These are phyloP conservation scores for Coelogynopora nodosa DNA, from an alignment of 2,888 invertebrate species.

Conservation along the genomic window DNA sequence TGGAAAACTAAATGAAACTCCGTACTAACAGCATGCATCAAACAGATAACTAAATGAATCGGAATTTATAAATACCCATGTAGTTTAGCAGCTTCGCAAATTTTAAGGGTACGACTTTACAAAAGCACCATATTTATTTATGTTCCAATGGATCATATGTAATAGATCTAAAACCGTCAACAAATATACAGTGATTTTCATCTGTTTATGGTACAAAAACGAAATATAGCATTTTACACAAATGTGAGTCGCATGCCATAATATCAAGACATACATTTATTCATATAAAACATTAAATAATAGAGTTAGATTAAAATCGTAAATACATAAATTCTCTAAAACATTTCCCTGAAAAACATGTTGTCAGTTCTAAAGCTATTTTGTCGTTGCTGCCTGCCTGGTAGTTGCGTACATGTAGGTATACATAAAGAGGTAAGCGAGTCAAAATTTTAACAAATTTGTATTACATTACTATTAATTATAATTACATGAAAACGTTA, in stretches of 20 bases:
- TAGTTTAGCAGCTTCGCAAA: neutral
- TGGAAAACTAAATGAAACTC: too few relatives aligned
- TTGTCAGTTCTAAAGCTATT: neutral
- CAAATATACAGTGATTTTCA: neutral
- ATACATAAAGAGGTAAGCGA: neutral
- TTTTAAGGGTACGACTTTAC: neutral
- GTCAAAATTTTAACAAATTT: neutral
- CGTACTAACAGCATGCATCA: too few relatives aligned
- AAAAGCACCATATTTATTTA: neutral
- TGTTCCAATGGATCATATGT: neutral
- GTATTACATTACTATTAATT: neutral
- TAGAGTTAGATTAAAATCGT: neutral
- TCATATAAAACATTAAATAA: neutral
- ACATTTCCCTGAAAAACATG: neutral
- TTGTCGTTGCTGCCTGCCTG: neutral
- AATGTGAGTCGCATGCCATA: neutral
- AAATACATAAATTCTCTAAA: neutral
- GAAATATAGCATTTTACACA: neutral
- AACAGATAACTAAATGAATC: too few relatives aligned
- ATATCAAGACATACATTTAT: neutral
- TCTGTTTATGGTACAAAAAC: neutral
- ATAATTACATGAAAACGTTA: neutral
- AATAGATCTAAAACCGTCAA: neutral
- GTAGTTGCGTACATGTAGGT: neutral
- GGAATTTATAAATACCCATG: too few relatives aligned